Evolutionary conservation across 2,888 invertebrate species (phyloP), one percentile per base, ranked within the genome.

Genomic region (Cataglyphis altisquamis): DNA sequence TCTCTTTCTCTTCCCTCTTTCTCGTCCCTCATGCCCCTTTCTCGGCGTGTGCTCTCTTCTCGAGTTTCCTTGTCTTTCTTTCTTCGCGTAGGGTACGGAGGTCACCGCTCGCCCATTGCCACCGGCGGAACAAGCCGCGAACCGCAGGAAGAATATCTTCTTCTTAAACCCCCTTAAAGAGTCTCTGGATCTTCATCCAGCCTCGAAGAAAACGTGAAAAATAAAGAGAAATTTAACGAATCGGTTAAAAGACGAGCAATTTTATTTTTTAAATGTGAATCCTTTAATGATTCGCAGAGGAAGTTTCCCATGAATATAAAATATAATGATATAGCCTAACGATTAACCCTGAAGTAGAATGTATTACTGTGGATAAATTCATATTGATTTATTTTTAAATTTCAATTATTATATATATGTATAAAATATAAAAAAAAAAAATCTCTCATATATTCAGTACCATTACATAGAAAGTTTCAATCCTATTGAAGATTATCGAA

Each of bases 51-150:
- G 60, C 82, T 82, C 70, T 72, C 82, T 72, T 77, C 84, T 64
- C 63, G 29, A 45, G 52, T n/a, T 41, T 75, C 48, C 32, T 66
- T 62, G 68, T 68, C 81, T 55, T 70, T 70, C 86, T 81, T 81
- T 29, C 77, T 80, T 80, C 64, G 72, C 62, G 32, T 64, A 73
- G 86, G 85, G 85, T 82, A 84, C 86, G 77, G 87, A 86, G 88
- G 87, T 89, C 89, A 89, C 87, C 85, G 89, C 62, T 86, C 88
- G 89, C 83, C 89, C 74, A 82, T 82, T 84, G 84, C 88, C 86
- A 85, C 86, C 55, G 86, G 78, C 66, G 78, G 68, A 89, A 89
- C 89, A 81, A 88, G 86, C 86, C 88, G 89, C 83, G 82, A 83
- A 86, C 83, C 67, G 78, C 72, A 52, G 45, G 84, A 84, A 75